Percentiles rank a stretch among this genome's conserved stretches.
phyloP scores from a whole-genome alignment of 2,888 invertebrate genomes.

The Drosophila picticornis region DNA sequence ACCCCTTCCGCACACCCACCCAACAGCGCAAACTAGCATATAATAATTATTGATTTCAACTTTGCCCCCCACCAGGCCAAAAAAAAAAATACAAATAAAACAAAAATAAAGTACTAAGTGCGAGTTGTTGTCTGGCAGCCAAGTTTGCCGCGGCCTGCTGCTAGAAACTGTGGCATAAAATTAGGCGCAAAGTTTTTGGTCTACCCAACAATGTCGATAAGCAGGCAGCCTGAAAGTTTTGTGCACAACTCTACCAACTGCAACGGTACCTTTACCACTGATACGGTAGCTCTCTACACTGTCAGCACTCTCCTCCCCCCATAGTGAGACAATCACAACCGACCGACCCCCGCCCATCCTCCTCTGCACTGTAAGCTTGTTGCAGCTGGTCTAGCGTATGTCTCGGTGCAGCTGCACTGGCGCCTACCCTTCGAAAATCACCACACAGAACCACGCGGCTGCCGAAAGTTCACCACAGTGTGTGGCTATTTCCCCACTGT shows the following conservation, averaged over 20 bases:
- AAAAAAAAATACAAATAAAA: slow-evolving; percentile 13
- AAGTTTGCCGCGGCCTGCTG: slow-evolving; percentile 30
- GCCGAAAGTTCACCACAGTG: slow-evolving; percentile 29
- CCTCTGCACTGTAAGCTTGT: slow-evolving; percentile 20
- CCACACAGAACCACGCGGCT: slow-evolving; percentile 54
- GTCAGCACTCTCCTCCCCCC: neutral
- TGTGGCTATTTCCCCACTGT: slow-evolving; percentile 10
- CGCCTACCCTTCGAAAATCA: slow-evolving; percentile 18
- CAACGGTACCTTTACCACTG: slow-evolving; percentile 40
- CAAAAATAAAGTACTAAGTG: slow-evolving; percentile 10
- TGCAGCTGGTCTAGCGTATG: slow-evolving; percentile 31
- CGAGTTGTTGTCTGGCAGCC: slow-evolving; percentile 25
- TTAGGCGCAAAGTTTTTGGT: slow-evolving; percentile 57
- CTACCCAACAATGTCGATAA: slow-evolving; percentile 52
- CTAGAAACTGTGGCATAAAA: slow-evolving; percentile 58
- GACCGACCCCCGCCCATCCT: neutral
- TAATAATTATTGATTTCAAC: slow-evolving; percentile 77
- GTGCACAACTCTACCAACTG: slow-evolving; percentile 37
- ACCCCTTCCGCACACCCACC: slow-evolving; percentile 2
- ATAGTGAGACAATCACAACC: neutral
- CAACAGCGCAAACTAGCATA: slow-evolving; percentile 55
- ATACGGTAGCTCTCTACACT: slow-evolving; percentile 13
- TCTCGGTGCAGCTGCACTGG: slow-evolving; percentile 68
- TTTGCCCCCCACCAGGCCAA: slow-evolving; percentile 45
- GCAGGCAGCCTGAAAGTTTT: slow-evolving; percentile 36